Conservation (phyloP, 2,888 invertebrate species). For the Zygothrica quintamaculata region DNA sequence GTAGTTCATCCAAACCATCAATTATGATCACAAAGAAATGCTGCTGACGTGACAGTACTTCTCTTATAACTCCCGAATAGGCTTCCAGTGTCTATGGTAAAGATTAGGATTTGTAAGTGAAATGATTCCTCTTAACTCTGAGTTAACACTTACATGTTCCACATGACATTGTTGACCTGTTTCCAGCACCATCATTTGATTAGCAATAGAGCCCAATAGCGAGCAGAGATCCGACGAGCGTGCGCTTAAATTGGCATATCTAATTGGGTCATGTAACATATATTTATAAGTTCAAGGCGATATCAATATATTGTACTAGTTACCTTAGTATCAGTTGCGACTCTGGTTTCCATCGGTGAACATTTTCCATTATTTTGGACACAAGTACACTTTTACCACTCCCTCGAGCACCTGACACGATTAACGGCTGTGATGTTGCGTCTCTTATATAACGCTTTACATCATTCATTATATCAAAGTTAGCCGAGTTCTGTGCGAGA, state of each 20-base stretch:
- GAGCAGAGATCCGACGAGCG: slow-evolving; percentile 82
- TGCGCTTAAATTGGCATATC: slow-evolving; percentile 82
- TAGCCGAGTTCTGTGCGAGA: slow-evolving; percentile 87
- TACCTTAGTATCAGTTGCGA: slow-evolving; percentile 85
- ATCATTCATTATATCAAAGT: slow-evolving; percentile 82
- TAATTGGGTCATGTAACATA: too few species aligned
- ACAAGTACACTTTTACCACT: slow-evolving; percentile 93
- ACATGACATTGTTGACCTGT: slow-evolving; percentile 88
- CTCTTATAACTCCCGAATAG: slow-evolving; percentile 87
- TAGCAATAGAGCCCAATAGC: slow-evolving; percentile 90
- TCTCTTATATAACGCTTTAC: slow-evolving; percentile 86
- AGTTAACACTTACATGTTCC: slow-evolving; percentile 86
- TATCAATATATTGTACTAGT: neutral
- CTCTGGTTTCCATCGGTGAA: slow-evolving; percentile 88
- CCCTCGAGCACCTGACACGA: slow-evolving; percentile 91
- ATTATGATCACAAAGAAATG: slow-evolving; percentile 89
- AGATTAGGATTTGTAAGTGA: neutral
- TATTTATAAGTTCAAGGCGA: too few species aligned
- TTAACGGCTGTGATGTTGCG: slow-evolving; percentile 86
- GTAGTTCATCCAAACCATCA: slow-evolving; percentile 90
- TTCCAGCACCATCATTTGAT: slow-evolving; percentile 90
- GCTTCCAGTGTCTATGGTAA: slow-evolving; percentile 88
- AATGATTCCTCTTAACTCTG: too few species aligned
- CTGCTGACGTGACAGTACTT: slow-evolving; percentile 78
- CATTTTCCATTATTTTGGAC: slow-evolving; percentile 89